Conservation (phyloP, 2,113 vertebrate species). For the Butorides virescens region DNA sequence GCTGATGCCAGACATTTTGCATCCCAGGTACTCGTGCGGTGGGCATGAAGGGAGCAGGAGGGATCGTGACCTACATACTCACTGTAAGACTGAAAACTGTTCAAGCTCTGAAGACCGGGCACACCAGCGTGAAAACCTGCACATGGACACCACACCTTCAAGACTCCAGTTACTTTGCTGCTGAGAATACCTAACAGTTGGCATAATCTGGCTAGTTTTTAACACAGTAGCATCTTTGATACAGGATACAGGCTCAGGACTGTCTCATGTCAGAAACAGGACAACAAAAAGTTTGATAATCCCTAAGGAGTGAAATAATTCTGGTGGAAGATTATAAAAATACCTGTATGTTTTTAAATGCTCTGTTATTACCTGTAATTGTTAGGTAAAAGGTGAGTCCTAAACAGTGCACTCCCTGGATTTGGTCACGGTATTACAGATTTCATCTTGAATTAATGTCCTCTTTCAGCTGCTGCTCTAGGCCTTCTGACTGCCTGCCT, state of each 20-base stretch:
- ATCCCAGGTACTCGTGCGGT: rapidly evolving
- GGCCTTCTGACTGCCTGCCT: neutral
- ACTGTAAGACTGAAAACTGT: neutral
- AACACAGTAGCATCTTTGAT: neutral
- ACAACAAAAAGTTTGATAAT: neutral
- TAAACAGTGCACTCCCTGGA: neutral
- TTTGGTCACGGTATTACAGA: neutral
- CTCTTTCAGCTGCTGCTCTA: neutral
- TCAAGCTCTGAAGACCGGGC: neutral
- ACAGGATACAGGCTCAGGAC: neutral
- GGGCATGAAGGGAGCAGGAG: neutral
- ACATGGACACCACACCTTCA: neutral
- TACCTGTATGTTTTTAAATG: neutral
- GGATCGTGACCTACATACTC: neutral
- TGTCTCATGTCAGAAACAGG: neutral
- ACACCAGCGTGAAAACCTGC: neutral
- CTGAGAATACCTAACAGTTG: neutral
- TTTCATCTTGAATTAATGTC: neutral
- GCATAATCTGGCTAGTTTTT: neutral
- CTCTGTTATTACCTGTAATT: constrained; percentile 12
- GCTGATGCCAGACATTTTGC: neutral
- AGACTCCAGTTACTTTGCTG: neutral
- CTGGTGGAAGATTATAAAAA: neutral
- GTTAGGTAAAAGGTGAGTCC: neutral
- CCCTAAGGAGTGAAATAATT: neutral